A percentile compares a stretch with the other conserved stretches of the same genome.
Evolutionary conservation across 2,113 vertebrate species (phyloP).

Genomic region (Anseranas semipalmata): DNA sequence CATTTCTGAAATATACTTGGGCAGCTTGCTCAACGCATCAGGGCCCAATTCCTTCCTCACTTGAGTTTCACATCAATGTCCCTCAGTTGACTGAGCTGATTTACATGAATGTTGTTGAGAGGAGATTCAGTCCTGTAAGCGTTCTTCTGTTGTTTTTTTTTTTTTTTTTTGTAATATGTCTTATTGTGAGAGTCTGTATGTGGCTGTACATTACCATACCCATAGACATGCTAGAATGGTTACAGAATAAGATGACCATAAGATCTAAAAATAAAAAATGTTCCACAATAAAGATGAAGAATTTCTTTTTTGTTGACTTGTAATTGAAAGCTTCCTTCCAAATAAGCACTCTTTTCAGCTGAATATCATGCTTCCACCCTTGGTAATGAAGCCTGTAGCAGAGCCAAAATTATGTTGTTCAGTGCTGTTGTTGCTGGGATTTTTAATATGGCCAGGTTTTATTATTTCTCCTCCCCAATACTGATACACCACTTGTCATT

Average conservation of each 20-base stretch:
- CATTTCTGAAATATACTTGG: neutral
- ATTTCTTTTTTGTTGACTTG: neutral
- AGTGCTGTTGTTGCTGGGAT: slow-evolving; percentile 8
- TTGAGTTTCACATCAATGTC: neutral
- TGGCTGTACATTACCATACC: neutral
- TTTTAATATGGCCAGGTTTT: slow-evolving; percentile 46
- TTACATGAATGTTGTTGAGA: neutral
- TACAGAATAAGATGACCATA: neutral
- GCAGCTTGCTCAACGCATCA: neutral
- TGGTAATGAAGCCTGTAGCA: neutral
- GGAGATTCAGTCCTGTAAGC: neutral
- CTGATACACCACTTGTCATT: slow-evolving; percentile 54
- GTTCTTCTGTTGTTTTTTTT: neutral
- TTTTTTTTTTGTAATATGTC: neutral
- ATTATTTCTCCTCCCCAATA: slow-evolving; percentile 41
- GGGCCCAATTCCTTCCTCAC: neutral
- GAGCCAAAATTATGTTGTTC: neutral
- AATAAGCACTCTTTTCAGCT: neutral
- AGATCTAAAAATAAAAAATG: neutral
- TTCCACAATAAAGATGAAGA: neutral
- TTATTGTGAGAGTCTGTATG: neutral
- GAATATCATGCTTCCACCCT: neutral
- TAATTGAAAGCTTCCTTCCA: neutral
- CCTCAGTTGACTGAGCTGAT: neutral
- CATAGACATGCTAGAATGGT: neutral